Base-by-base conservation (phyloP, 2,888 invertebrate species). In the Clistopyga incitator region DNA sequence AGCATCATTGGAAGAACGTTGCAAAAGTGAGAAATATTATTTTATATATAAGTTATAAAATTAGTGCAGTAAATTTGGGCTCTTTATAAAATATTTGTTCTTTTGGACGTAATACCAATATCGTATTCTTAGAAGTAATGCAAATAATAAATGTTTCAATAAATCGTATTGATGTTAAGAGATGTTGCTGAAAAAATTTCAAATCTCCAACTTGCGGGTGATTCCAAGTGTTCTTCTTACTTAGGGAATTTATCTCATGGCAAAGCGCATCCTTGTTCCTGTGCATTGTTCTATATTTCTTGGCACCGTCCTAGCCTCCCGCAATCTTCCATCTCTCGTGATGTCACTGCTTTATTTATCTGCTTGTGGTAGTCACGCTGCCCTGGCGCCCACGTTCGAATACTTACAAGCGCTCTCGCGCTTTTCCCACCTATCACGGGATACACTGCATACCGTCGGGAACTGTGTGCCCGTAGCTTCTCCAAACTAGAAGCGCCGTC, bases 271-370 rank as follows among this genome's bases (percentile, higher is more conserved):
- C 64, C 38, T 64, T 8, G 38, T 38, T 42, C 42, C 42, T 3
- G 38, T 38, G 64, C 42, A 64, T 64, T 64, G 64, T 61, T 74
- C 59, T 59, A 56, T 59, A 74, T 74, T 64, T 64, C 74, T 74
- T 61, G 74, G 61, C 74, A 47, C 52, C 38, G 54, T 20, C 8
- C 34, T 54, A 34, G 70, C 70, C 34, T 70, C 52, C 38, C 20
- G 52, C 38, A 70, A 68, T 68, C 68, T 68, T 68, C 52, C 70
- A 54, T 54, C 70, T 64, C 64, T 18, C 38, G 64, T 18, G 64
- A 76, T 74, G 75, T 75, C 70, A 82, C 75, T 84, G 72, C 45
- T 81, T 84, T 84, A 84, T 84, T 82, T 84, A 84, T 84, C 78
- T 82, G 82, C 78, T 84, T 84, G 82, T 81, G 74, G 74, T 71